Evolutionary conservation across 2,888 invertebrate species (phyloP).

Genomic region (Eilema depressum): DNA sequence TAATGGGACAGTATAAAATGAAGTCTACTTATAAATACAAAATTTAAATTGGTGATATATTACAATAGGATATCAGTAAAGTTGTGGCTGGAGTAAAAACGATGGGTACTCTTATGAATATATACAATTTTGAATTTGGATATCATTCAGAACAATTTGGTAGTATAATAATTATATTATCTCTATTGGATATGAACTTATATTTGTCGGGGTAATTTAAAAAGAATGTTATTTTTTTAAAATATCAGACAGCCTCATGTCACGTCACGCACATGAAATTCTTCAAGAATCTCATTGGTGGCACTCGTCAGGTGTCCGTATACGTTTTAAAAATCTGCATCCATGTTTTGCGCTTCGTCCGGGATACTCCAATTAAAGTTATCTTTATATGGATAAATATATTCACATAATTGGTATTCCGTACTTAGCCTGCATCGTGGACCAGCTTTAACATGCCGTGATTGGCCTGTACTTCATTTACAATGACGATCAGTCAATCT

Average conservation of each 20-base stretch:
- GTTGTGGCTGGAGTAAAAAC: slow-evolving; percentile 22
- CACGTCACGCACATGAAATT: slow-evolving; percentile 76
- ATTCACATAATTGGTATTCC: slow-evolving; percentile 51
- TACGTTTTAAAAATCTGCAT: slow-evolving; percentile 65
- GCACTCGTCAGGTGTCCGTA: slow-evolving; percentile 57
- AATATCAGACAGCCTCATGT: slow-evolving; percentile 54
- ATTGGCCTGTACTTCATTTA: slow-evolving; percentile 67
- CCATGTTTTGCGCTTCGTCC: slow-evolving; percentile 62
- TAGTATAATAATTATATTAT: slow-evolving; percentile 22
- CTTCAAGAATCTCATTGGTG: slow-evolving; percentile 79
- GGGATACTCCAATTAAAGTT: slow-evolving; percentile 53
- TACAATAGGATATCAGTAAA: slow-evolving; percentile 42
- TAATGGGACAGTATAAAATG: slow-evolving; percentile 59
- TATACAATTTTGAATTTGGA: slow-evolving; percentile 57
- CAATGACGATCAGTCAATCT: slow-evolving; percentile 72
- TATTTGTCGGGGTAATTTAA: slow-evolving; percentile 22
- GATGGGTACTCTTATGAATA: slow-evolving; percentile 21
- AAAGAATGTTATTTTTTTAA: slow-evolving; percentile 30
- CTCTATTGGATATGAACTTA: slow-evolving; percentile 25
- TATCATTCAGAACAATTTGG: slow-evolving; percentile 38
- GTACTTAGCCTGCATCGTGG: slow-evolving; percentile 62
- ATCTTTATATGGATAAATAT: slow-evolving; percentile 43
- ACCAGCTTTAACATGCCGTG: slow-evolving; percentile 55
- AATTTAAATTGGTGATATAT: slow-evolving; percentile 34
- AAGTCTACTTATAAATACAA: slow-evolving; percentile 54